Base-by-base conservation (phyloP, 2,888 invertebrate species). In the Portevinia maculata region DNA sequence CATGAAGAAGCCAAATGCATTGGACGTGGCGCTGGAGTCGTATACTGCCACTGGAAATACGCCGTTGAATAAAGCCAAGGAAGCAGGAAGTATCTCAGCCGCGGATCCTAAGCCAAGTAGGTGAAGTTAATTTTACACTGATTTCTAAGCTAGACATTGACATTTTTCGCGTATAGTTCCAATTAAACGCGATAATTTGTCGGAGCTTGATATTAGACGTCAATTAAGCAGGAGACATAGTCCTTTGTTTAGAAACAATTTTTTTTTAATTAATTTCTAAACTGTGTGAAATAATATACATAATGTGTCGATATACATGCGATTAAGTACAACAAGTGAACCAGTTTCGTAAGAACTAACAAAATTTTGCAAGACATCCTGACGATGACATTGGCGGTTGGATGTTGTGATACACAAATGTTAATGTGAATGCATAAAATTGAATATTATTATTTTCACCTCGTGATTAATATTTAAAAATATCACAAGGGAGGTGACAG, bases 91-190 rank as follows among this genome's bases (percentile, higher is more conserved):
- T 73, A 53, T 17, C 17, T 11, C 69, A 30, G 32, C 11, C 3
- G 62, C 62, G 24, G 50, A 48, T 13, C 28, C 60, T 9, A 83
- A 62, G n/a, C 83, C 83, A 83, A 83, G 83, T 83, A 78, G n/a
- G 83, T 83, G 44, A 44, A 44, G 19, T 19, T 44, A 3, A 17
- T 3, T 44, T 44, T 19, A 48, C 60, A n/a, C n/a, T n/a, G n/a
- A 32, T 19, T n/a, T 44, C 11, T 17, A 44, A 19, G 41, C 11
- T 44, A 19, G 3, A 17, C 17, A 3, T 41, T 8, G 7, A 8
- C 57, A 37, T 62, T 62, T 50, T 79, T 32, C n/a, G 52, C 52
- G 44, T 19, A 39, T 39, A 53, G 32, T 62, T 74, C 65, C 69
- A 79, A 79, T 69, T 75, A 79, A 79, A 69, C 48, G 24, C 62